Percentiles rank a stretch among this genome's conserved stretches.
Conservation (phyloP, 2,113 vertebrate species). For the Gopherus flavomarginatus region DNA sequence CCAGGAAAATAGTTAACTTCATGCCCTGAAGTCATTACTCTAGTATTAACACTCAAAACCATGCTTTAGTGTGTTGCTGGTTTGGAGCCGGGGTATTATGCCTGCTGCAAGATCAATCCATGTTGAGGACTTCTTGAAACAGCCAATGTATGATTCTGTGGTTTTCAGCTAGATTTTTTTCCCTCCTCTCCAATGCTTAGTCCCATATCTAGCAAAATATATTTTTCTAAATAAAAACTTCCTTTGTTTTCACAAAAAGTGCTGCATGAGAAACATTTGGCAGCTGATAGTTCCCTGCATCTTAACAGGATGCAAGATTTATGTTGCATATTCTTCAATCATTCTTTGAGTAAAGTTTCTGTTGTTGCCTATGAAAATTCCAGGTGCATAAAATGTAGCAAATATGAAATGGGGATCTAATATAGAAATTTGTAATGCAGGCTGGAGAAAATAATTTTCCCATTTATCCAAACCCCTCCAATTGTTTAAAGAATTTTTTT, state of each 20-base stretch:
- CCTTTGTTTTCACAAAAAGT: not conserved
- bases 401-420: not conserved
- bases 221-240: not conserved
- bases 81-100: not conserved
- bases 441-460: not conserved
- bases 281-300: not conserved
- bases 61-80: not conserved
- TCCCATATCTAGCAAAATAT: not conserved
- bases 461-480: not conserved
- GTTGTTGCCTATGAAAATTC: not conserved
- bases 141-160: not conserved
- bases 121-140: not conserved
- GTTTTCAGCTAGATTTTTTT: not conserved
- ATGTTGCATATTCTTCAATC: not conserved
- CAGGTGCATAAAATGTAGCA: not conserved
- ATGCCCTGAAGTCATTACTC: too few relatives aligned
- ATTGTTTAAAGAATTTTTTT: not conserved
- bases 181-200: not conserved
- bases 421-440: not conserved
- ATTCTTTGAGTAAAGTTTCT: not conserved
- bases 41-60: not conserved
- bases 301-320: not conserved
- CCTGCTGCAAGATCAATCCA: not conserved
- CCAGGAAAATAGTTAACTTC: not conserved
- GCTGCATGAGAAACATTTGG: not conserved